These are phyloP conservation scores for Neelides sp. DNA, from an alignment of 1,140 invertebrate genomes.

Conservation along the genomic window DNA sequence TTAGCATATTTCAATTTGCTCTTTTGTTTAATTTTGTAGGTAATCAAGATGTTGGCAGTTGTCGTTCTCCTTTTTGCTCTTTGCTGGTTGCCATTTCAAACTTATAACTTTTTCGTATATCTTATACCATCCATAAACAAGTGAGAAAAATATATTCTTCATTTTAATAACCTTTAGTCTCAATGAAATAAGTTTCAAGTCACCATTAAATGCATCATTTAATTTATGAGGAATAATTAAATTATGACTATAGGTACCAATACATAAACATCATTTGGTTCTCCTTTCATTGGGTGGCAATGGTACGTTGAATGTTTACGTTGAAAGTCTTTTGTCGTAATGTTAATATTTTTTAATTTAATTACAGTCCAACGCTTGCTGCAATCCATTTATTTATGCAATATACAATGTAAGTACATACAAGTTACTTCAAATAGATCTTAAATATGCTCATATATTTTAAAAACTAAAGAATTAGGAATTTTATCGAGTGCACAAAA, in stretches of 20 bases:
- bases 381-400: conserved; percentile 74
- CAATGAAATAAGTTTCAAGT: background rate
- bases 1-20: background rate
- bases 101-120: conserved; percentile 57
- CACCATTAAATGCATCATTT: background rate
- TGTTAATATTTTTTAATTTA: conserved; percentile 14
- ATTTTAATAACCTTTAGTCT: conserved; percentile 5
- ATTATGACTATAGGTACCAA: conserved; percentile 43
- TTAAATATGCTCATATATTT: too few relatives aligned
- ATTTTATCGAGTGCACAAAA: too few relatives aligned
- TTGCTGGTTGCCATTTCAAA: conserved; percentile 68
- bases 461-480: too few relatives aligned
- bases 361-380: conserved; percentile 59
- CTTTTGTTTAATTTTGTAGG: conserved; percentile 43
- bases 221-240: background rate
- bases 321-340: background rate
- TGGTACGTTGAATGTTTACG: conserved; percentile 37
- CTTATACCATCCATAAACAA: conserved; percentile 55
- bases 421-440: too few relatives aligned
- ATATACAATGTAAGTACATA: conserved; percentile 57
- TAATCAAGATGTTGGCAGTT: conserved; percentile 72
- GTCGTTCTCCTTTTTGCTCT: conserved; percentile 64
- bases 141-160: conserved; percentile 41
- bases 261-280: conserved; percentile 68
- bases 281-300: conserved; percentile 70